phyloP scores from a whole-genome alignment of 2,797 vertebrate genomes.

The Pelochelys cantorii region DNA sequence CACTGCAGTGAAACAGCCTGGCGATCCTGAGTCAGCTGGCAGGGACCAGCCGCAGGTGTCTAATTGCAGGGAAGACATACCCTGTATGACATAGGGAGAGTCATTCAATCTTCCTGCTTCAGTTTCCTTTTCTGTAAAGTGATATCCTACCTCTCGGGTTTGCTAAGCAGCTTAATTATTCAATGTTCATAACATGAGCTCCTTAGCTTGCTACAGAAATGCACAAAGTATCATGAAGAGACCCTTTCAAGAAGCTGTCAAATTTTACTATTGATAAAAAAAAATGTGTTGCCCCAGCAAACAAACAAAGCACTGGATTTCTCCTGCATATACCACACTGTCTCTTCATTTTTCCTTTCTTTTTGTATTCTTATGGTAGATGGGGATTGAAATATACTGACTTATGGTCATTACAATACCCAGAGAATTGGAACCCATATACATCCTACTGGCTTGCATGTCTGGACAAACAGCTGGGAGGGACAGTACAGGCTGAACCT shows the following conservation, averaged over 20 bases:
- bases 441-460: neutral
- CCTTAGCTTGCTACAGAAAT: neutral
- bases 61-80: neutral
- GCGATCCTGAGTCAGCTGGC: neutral
- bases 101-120: neutral
- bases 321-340: neutral
- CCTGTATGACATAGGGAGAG: neutral
- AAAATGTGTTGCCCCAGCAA: neutral
- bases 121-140: neutral
- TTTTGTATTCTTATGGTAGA: neutral
- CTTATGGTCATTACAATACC: neutral
- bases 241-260: neutral
- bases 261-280: neutral
- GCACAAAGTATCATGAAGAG: neutral
- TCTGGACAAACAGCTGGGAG: fast-evolving
- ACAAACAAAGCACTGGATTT: neutral
- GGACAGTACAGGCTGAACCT: neutral
- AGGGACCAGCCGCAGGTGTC: neutral
- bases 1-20: neutral
- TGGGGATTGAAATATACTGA: neutral
- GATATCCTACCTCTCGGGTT: neutral
- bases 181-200: neutral
- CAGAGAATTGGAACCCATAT: neutral
- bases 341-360: fast-evolving
- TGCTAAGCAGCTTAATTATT: neutral